Conservation (phyloP, 2,113 vertebrate species). For the Clupea harengus region DNA sequence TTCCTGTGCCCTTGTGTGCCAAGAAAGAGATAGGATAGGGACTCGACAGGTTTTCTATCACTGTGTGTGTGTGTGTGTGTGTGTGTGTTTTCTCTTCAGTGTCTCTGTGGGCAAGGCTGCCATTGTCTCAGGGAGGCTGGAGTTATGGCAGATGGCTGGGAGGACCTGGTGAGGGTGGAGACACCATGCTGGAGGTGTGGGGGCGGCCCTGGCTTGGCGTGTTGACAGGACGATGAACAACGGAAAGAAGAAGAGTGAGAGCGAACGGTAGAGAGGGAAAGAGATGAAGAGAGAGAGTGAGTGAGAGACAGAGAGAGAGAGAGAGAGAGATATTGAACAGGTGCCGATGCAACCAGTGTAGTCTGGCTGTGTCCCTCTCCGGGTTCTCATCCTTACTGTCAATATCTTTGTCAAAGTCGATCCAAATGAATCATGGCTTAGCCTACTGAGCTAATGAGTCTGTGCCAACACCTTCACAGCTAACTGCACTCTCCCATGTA, state of each 20-base stretch:
- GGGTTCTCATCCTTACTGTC: not conserved
- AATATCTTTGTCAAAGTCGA: constrained; percentile 17
- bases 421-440: constrained; percentile 7
- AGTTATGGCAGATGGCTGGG: constrained; percentile 68
- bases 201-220: constrained; percentile 63
- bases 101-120: constrained; percentile 44
- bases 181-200: constrained; percentile 52
- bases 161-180: constrained; percentile 60
- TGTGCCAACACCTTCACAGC: not conserved
- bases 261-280: not conserved
- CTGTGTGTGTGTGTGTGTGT: constrained; percentile 41
- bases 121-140: constrained; percentile 61
- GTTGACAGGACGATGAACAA: constrained; percentile 55
- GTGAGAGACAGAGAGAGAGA: not conserved
- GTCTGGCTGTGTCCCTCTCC: not conserved
- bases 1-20: constrained; percentile 7
- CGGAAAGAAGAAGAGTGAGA: constrained; percentile 1
- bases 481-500: not conserved
- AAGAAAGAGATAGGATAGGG: constrained; percentile 4
- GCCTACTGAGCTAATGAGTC: constrained; percentile 9
- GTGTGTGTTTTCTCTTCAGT: constrained; percentile 44
- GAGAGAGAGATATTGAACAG: not conserved
- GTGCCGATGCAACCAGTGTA: not conserved
- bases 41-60: not conserved
- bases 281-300: not conserved